These are phyloP conservation scores for Proctacanthus coquilletti DNA, from an alignment of 1,140 invertebrate genomes.

Conservation along the genomic window DNA sequence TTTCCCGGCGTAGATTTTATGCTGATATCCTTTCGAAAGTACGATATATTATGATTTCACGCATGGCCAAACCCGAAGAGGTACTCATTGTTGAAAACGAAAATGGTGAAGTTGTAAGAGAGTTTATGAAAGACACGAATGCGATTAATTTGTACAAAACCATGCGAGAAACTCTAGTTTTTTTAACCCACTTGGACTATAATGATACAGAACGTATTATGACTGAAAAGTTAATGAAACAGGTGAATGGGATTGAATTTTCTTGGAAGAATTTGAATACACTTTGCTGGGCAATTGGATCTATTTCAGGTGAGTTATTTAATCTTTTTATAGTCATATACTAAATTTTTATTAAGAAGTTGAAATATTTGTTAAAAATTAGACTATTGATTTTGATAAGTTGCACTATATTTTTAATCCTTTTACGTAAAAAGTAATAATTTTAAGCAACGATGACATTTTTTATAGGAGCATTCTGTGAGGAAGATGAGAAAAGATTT, in stretches of 20 bases:
- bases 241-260: conserved; percentile 98
- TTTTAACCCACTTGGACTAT: conserved; percentile 97
- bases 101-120: conserved; percentile 97
- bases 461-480: conserved; percentile 42
- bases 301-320: conserved; percentile 67
- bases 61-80: conserved; percentile 99
- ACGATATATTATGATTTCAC: conserved; percentile 96
- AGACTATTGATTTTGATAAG: no score
- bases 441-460: no score
- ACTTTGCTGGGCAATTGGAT: conserved; percentile 99
- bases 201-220: conserved; percentile 96
- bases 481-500: conserved; percentile 99
- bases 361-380: no score
- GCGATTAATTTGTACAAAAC: conserved; percentile 99
- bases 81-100: conserved; percentile 99
- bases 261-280: conserved; percentile 99
- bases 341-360: no score
- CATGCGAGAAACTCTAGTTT: conserved; percentile 98
- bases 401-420: no score
- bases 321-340: no score
- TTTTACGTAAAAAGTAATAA: no score
- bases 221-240: conserved; percentile 97
- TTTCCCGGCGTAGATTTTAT: conserved; percentile 52
- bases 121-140: conserved; percentile 99
- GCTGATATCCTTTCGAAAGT: conserved; percentile 73